Evolutionary conservation across 2,797 vertebrate genomes (phyloP), one percentile per base, ranked within the genome.

Genomic region (Tachyglossus aculeatus): DNA sequence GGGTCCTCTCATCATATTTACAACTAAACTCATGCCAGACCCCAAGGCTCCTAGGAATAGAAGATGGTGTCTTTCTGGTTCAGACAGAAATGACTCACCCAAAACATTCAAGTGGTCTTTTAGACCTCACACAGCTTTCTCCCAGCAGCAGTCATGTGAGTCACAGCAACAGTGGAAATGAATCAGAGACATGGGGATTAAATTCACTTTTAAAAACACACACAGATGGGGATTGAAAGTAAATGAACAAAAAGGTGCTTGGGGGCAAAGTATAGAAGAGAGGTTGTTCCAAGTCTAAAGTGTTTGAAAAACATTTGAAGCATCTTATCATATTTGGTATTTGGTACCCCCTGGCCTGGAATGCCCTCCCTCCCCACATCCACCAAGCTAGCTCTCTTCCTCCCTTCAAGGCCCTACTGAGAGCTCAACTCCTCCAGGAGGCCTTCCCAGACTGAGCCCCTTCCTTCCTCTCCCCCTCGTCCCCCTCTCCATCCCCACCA

Each of bases 261-360:
- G 25, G 65, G 33, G 15, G 44, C 10, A 25, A 37, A 47, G 40
- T 32, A 50, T 38, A 9, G 25, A 47, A 25, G 37, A 41, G 54
- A 40, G 27, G 22, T 56, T 12, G 5, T 14, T 9, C 24, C 39
- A 47, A 71, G 25, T 15, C 66, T 36, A 38, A 67, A 61, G 34
- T 62, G 24, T 24, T 25, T 77, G 44, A 24, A 52, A 51, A 29
- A 61, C 22, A 19, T 51, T 67, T 50, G 51, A 71, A 61, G 67
- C 43, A 14, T n/a, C 11, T 62, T 31, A 16, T 39, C 15, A 40
- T 10, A 21, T n/a, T 11, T 33, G 22, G n/a, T n/a, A n/a, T n/a
- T n/a, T n/a, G n/a, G n/a, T n/a, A n/a, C n/a, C n/a, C n/a, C n/a
- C n/a, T n/a, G n/a, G n/a, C n/a, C n/a, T n/a, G n/a, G n/a, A n/a